Evolutionary conservation across 1,140 invertebrate genomes (phyloP), one percentile per base, ranked within the genome.

Genomic region (Micrasema minimum): DNA sequence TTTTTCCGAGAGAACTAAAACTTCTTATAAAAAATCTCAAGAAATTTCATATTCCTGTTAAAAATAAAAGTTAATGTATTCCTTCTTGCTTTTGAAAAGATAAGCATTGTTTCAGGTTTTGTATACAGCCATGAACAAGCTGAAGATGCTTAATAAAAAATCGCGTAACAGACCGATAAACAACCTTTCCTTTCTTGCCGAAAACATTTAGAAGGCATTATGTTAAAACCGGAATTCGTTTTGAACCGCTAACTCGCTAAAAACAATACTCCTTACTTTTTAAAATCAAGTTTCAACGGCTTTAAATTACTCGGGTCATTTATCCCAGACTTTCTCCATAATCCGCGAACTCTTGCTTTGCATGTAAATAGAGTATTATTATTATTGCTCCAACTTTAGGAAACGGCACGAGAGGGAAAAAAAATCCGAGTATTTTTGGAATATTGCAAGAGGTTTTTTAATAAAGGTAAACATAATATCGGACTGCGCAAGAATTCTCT

Each of bases 261-360:
- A 62, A 43, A 62, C 57, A 62, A 62, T 62, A 43, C 57, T 62
- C 37, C 38, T 41, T 62, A 43, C 57, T 62, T 62, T 62, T 62
- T 45, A 62, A 62, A 62, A 62, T 62, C 37, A 43, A 62, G 57
- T 45, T 43, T 62, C 57, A 43, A 41, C 37, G 45, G 57, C 57
- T 62, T 62, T 62, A 62, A 62, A 62, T 62, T 62, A 62, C 57
- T 62, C 45, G 57, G 57, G 57, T 62, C 57, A 45, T 62, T 62
- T 62, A 62, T 62, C 57, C 57, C 57, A 62, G 57, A 43, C 57
- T 57, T 57, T 41, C 57, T 41, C 18, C 57, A 43, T 62, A 62
- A 62, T 62, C 57, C 57, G 20, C 57, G 16, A 43, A 18, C 57
- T 43, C 57, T 62, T 62, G 57, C 57, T 62, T 62, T 62, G 57